A percentile compares a stretch with the other conserved stretches of the same genome.
phyloP scores from a whole-genome alignment of 1,140 invertebrate genomes.

The Lepidotrigona ventralis region DNA sequence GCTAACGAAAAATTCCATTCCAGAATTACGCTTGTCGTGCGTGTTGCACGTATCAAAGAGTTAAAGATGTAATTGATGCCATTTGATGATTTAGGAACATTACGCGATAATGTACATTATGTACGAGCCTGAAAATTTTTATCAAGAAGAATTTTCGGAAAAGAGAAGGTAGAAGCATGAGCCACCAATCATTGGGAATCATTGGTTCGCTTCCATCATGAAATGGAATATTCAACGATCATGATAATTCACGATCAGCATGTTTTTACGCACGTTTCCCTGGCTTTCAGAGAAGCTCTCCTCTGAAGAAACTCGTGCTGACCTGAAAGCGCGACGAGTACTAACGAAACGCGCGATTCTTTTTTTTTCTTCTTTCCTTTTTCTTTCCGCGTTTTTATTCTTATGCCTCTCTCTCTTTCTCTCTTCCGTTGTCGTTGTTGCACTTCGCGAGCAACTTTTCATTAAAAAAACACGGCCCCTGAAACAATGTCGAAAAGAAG shows the following conservation, averaged over 20 bases:
- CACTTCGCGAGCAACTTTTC: neutral
- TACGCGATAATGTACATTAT: no score
- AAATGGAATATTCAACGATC: no score
- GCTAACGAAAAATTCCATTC: no score
- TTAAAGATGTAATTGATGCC: neutral
- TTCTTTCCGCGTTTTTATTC: neutral
- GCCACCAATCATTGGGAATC: neutral
- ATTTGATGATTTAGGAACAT: neutral
- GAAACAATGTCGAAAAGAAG: slow-evolving; percentile 10
- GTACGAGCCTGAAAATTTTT: neutral
- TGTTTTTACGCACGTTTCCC: slow-evolving; percentile 5
- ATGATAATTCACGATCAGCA: neutral
- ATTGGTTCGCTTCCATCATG: neutral
- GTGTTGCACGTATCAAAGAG: no score
- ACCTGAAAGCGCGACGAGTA: slow-evolving; percentile 1
- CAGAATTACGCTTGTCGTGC: no score
- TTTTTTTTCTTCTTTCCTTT: no score
- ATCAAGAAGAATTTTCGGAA: neutral
- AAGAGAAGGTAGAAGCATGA: no score
- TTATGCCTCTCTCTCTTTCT: no score
- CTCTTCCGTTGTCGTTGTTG: no score
- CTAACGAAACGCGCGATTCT: slow-evolving; percentile 4
- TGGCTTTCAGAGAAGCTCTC: slow-evolving; percentile 43
- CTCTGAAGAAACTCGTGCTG: slow-evolving; percentile 14
- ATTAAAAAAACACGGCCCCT: neutral